Conservation (phyloP, 2,888 invertebrate species). For the Allacma fusca region DNA sequence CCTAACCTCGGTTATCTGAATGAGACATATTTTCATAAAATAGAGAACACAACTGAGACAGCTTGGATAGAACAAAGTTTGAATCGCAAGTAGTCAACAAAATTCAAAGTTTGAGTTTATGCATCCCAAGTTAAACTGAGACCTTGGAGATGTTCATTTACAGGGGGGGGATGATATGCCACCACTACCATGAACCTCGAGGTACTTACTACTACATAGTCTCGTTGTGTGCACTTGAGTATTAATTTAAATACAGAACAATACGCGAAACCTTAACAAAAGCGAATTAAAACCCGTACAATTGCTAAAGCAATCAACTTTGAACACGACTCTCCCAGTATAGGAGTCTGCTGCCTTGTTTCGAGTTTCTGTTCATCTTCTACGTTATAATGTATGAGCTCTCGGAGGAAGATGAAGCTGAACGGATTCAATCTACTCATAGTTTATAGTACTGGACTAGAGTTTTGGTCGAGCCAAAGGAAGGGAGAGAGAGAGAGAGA, state of each 20-base stretch:
- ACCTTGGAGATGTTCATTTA: neutral
- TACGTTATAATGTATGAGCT: too few species aligned
- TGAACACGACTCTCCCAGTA: conserved; percentile 8
- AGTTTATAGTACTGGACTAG: neutral
- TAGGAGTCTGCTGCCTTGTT: neutral
- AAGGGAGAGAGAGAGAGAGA: neutral
- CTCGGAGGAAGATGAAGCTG: neutral
- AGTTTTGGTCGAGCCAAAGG: neutral
- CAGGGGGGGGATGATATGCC: neutral
- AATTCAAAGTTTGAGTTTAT: too few species aligned
- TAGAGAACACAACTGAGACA: too few species aligned
- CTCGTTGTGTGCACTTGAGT: neutral
- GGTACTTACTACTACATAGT: neutral
- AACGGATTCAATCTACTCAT: neutral
- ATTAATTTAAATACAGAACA: neutral
- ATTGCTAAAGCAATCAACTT: conserved; percentile 16
- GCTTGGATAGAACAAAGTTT: too few species aligned
- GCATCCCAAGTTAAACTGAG: too few species aligned
- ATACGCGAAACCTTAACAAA: conserved; percentile 4
- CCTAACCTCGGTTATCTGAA: too few species aligned
- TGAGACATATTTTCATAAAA: too few species aligned
- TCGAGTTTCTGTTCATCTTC: too few species aligned
- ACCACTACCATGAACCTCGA: neutral
- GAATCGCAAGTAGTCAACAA: too few species aligned
- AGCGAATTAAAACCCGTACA: conserved; percentile 12